A percentile compares a stretch with the other conserved stretches of the same genome.
phyloP scores from a whole-genome alignment of 2,888 invertebrate species.

The Fissipunctia ypsillon region DNA sequence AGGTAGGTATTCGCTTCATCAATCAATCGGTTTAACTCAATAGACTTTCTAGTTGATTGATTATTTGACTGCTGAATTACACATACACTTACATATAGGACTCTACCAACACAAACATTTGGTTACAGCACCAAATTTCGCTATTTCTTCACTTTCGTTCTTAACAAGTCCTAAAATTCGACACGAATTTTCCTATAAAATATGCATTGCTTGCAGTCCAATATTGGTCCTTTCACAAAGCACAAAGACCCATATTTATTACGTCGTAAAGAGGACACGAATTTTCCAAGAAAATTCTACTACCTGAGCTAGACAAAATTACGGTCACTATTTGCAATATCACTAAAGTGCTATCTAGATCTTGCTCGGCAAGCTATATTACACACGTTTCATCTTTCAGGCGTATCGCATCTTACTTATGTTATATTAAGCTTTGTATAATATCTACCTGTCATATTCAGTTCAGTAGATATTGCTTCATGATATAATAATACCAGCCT shows the following conservation, averaged over 20 bases:
- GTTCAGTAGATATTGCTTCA: not conserved
- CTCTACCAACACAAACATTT: not conserved
- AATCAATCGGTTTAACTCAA: slow-evolving; percentile 18
- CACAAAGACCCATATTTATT: not conserved
- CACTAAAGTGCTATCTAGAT: slow-evolving; percentile 8
- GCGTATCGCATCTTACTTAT: slow-evolving; percentile 2
- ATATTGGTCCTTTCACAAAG: not conserved
- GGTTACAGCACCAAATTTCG: no score
- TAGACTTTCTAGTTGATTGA: slow-evolving; percentile 17
- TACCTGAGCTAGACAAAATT: slow-evolving; percentile 11
- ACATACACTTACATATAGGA: not conserved
- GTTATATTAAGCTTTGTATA: slow-evolving; percentile 4
- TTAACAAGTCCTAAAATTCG: no score
- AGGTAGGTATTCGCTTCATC: slow-evolving; percentile 1
- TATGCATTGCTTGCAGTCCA: not conserved
- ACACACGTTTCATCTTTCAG: slow-evolving; percentile 9
- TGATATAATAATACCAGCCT: not conserved
- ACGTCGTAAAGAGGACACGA: not conserved
- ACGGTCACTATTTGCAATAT: slow-evolving; percentile 20
- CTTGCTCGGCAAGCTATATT: slow-evolving; percentile 5
- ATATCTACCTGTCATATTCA: not conserved
- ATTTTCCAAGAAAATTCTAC: not conserved
- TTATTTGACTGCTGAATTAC: not conserved
- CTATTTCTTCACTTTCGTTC: not conserved
- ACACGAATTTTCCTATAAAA: not conserved